A percentile compares a stretch with the other conserved stretches of the same genome.
phyloP scores from a whole-genome alignment of 2,888 invertebrate genomes.

The Sympetrum striolatum region DNA sequence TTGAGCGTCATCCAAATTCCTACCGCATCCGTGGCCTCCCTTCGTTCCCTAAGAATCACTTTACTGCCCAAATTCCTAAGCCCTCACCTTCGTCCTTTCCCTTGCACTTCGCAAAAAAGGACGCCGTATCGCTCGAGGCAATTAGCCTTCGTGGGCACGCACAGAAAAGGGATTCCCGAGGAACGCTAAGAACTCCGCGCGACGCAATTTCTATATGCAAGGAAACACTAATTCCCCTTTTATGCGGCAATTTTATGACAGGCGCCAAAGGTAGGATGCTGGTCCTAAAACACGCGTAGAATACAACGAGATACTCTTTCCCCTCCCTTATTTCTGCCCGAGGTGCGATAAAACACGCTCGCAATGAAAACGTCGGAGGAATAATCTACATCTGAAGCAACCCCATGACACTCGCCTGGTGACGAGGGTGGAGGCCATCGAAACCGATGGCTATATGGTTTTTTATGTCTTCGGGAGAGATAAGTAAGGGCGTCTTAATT shows the following conservation, averaged over 20 bases:
- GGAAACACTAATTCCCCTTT: slow-evolving; percentile 34
- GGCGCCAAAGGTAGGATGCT: neutral
- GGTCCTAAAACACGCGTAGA: neutral
- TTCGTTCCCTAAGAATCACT: slow-evolving; percentile 23
- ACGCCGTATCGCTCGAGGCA: neutral
- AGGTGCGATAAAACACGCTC: neutral
- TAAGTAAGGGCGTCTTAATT: neutral
- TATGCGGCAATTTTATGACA: slow-evolving; percentile 27
- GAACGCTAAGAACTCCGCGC: neutral
- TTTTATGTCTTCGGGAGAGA: neutral
- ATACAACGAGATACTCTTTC: neutral
- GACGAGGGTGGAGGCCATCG: neutral
- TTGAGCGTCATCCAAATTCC: slow-evolving; percentile 12
- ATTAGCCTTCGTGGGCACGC: neutral
- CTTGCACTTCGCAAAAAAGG: neutral
- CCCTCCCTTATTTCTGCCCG: neutral
- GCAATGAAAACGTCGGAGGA: slow-evolving; percentile 10
- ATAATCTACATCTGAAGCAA: neutral
- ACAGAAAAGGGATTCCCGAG: neutral
- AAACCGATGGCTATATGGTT: neutral
- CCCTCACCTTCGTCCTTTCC: neutral
- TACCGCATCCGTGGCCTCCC: neutral
- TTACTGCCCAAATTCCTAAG: slow-evolving; percentile 31
- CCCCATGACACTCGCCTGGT: neutral
- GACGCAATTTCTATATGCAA: slow-evolving; percentile 8